Evolutionary conservation across 2,888 invertebrate genomes (phyloP), one percentile per base, ranked within the genome.

Genomic region (Idaea aversata): DNA sequence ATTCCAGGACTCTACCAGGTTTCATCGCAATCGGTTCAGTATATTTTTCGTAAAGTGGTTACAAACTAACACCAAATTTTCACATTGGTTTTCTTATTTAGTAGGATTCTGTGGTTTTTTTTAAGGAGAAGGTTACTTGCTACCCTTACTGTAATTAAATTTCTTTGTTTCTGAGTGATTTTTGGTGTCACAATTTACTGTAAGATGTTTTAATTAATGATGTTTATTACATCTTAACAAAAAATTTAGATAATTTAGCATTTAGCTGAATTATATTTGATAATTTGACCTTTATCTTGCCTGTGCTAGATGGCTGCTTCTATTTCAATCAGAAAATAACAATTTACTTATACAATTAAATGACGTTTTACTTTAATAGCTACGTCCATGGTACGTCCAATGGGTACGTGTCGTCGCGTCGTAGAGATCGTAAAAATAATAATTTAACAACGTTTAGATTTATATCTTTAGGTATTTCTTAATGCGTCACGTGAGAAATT

Each of bases 341-440:
- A 5, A 38, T 10, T 38, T 38, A 5, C 38, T 13, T 38, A 10
- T 2, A 13, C 38, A 38, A 38, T 38, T 5, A 10, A 38, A 38
- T 38, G 6, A 38, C 6, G 38, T 38, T 4, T 38, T n/a, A n/a
- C n/a, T n/a, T n/a, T n/a, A n/a, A n/a, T n/a, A n/a, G n/a, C n/a
- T n/a, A n/a, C n/a, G n/a, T n/a, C n/a, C n/a, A n/a, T n/a, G n/a
- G n/a, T n/a, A n/a, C n/a, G n/a, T n/a, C n/a, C n/a, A n/a, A n/a
- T n/a, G n/a, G 25, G 25, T 25, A 25, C 25, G 25, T 25, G 25
- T 25, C 25, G 25, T 25, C 25, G 2, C 38, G 2, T 47, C 47
- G 5, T 47, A 47, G 47, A 34, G 25, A 59, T 57, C 63, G 63
- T 63, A 61, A 47, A 61, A 63, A 64, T 67, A 59, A 64, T 5